These are phyloP conservation scores for Metalampra italica DNA, from an alignment of 2,888 invertebrate species.

Conservation along the genomic window DNA sequence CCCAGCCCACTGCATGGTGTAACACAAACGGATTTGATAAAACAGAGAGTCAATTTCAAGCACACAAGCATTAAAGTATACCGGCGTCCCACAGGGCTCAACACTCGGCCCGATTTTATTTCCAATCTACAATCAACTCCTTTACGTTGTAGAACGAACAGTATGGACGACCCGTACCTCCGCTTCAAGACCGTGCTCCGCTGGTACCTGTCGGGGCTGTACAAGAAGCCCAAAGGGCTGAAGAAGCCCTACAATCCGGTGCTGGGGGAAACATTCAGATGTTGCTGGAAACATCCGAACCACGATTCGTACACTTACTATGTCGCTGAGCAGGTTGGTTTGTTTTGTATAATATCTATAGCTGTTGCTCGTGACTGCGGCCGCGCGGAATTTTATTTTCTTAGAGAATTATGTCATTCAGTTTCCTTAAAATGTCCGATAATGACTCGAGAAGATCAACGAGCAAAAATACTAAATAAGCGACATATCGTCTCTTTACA, in stretches of 20 bases:
- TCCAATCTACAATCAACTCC: too few species aligned
- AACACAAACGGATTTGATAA: too few species aligned
- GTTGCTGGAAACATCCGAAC: conserved; percentile 90
- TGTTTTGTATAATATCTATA: not conserved
- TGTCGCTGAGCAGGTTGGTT: conserved; percentile 91
- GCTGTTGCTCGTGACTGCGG: not conserved
- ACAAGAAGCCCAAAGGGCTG: conserved; percentile 95
- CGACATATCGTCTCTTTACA: too few species aligned
- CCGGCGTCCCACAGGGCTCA: too few species aligned
- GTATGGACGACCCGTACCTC: conserved; percentile 91
- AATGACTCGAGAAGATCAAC: too few species aligned
- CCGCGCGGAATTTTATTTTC: not conserved
- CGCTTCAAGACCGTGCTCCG: conserved; percentile 92
- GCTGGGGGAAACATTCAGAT: conserved; percentile 93
- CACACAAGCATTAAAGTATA: too few species aligned
- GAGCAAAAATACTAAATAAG: too few species aligned
- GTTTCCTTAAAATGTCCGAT: too few species aligned
- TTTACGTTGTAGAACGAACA: conserved; percentile 82
- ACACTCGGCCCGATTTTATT: too few species aligned
- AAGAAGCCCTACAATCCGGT: conserved; percentile 98
- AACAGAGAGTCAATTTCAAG: too few species aligned
- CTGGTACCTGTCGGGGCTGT: conserved; percentile 95
- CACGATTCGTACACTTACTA: conserved; percentile 93
- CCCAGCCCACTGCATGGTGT: too few species aligned
- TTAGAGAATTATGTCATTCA: too few species aligned